Evolutionary conservation across 2,888 invertebrate species (phyloP), one percentile per base, ranked within the genome.

Genomic region (Pristionchus japonicus): DNA sequence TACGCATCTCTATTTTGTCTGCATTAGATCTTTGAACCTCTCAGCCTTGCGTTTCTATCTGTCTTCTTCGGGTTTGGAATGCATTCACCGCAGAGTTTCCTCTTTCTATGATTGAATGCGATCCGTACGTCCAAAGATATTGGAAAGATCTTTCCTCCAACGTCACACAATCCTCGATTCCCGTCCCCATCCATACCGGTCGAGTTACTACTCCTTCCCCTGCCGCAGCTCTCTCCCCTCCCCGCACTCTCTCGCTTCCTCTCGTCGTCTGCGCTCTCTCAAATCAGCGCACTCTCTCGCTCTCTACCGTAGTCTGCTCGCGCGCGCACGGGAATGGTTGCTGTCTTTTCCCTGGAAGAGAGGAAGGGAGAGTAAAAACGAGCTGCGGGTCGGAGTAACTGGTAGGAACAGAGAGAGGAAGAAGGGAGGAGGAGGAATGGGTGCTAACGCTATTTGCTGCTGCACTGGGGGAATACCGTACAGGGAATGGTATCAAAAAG

Each of bases 391-490:
- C 27, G 27, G 20, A 49, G 52, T 43, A 83, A 83, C 82, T 83
- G 82, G 82, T 83, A 83, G 82, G 82, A 82, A 82, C 15, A 40
- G 31, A 82, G 77, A 49, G 80, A 23, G n/a, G 77, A 74, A 74
- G 40, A 40, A 74, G 74, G 74, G 40, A 31, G 74, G 23, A 67
- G 43, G 40, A 74, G 17, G 77, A n/a, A n/a, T n/a, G 77, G 3
- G 43, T 9, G 43, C 43, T 9, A 43, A 6, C 43, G 11, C n/a
- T n/a, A n/a, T n/a, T 43, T 43, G 43, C 43, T 43, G 34, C 31
- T 23, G 61, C n/a, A n/a, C n/a, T 9, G 64, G 64, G 27, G 27
- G n/a, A 34, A 43, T 47, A 77, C 77, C 77, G 43, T 77, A 77
- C 31, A 74, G 40, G 27, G 43, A 43, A 43, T 43, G 43, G 11